Evolutionary conservation across 2,113 vertebrate genomes (phyloP), one percentile per base, ranked within the genome.

Genomic region (Cygnus atratus): DNA sequence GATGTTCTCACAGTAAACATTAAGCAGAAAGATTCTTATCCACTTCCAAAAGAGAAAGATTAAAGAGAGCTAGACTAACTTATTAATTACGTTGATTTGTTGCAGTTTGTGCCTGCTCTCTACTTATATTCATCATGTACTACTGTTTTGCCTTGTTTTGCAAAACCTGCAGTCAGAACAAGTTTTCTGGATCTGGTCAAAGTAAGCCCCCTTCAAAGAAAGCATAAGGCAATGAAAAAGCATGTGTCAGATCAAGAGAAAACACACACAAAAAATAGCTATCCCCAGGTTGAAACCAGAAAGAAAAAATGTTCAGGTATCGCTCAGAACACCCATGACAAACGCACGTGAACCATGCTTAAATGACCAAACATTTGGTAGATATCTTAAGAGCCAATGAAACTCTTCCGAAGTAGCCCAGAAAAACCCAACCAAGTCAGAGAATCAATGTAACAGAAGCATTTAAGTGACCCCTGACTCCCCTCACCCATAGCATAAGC

Each of bases 361-460:
- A 57, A 78, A 41, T 13, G 24, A 70, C 55, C 10, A 24, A 44
- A 33, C 44, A 44, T 76, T 89, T 76, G 35, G 29, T 66, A 78
- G 41, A 11, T 50, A 88, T 26, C 80, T 72, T 80, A 82, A 84
- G 8, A 92, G 63, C 33, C 44, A 81, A 82, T 11, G 26, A 72
- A 95, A 80, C 72, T 92, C 58, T 79, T 94, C 79, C 33, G 54
- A 75, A 87, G 52, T 84, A 71, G 66, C n/a, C 78, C 84, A 73
- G 46, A 77, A 87, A 94, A 84, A 93, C 41, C 22, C 13, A 59
- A 16, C 17, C 1, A 4, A 84, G 39, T 22, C 54, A 39, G 8
- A 85, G 13, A 93, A 85, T 7, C 24, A 50, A 84, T 0, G 0
- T 35, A 52, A 71, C 52, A 57, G 85, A 87, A 96, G 29, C 46